Percentiles rank a stretch among this genome's conserved stretches.
Conservation (phyloP, 2,113 vertebrate genomes). For the Clarias magur region DNA sequence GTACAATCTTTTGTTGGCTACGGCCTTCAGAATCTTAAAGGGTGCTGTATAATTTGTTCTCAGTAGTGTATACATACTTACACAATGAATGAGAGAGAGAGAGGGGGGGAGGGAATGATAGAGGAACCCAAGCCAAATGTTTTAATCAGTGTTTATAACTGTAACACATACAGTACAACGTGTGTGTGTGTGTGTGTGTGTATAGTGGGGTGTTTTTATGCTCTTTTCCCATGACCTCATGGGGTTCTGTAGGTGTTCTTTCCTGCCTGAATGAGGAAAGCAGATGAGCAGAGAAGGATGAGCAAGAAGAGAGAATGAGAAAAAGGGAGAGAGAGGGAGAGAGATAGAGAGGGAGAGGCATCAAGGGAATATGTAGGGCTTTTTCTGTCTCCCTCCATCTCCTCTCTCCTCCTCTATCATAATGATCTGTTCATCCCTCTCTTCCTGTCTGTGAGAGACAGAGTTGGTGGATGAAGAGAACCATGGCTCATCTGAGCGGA, state of each 20-base stretch:
- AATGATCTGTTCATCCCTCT: conserved; percentile 40
- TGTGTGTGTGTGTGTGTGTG: conserved; percentile 33
- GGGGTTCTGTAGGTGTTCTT: conserved; percentile 69
- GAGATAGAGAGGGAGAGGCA: not conserved
- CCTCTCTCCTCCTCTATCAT: conserved; percentile 38
- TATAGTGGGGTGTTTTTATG: conserved; percentile 56
- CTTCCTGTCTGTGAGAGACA: conserved; percentile 48
- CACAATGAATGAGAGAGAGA: not conserved
- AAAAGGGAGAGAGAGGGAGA: not conserved
- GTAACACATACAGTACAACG: conserved; percentile 45
- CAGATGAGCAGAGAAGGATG: conserved; percentile 53
- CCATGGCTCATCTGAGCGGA: conserved; percentile 3
- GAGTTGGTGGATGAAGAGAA: conserved; percentile 37
- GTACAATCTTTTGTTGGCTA: not conserved
- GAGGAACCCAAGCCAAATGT: conserved; percentile 53
- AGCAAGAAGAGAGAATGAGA: conserved; percentile 33
- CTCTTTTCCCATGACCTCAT: conserved; percentile 74
- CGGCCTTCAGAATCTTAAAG: not conserved
- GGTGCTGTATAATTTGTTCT: not conserved
- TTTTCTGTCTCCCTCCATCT: conserved; percentile 39
- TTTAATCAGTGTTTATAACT: conserved; percentile 62
- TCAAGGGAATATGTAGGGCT: not conserved
- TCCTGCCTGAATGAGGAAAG: conserved; percentile 59
- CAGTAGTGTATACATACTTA: not conserved
- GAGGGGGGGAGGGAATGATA: not conserved